A percentile compares a stretch with the other conserved stretches of the same genome.
Evolutionary conservation across 2,113 vertebrate species (phyloP).

Genomic region (Nyctibius bracteatus): DNA sequence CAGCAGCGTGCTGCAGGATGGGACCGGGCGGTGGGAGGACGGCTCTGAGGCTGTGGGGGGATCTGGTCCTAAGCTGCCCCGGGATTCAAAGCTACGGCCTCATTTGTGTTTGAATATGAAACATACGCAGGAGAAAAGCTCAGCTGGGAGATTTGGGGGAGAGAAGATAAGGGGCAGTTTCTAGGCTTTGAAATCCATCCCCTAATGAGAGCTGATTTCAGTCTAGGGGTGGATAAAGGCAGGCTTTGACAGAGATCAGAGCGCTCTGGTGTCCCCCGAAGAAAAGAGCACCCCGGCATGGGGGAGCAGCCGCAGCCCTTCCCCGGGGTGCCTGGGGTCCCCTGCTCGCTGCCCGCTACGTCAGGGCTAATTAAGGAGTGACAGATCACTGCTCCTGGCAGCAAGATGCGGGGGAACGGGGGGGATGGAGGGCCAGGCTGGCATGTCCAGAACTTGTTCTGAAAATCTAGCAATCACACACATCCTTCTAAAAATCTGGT

Average conservation of each 20-base stretch:
- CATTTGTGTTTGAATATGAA: background rate
- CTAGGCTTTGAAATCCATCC: conserved; percentile 1
- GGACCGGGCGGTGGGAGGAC: background rate
- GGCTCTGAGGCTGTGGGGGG: accelerated
- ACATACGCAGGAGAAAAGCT: background rate
- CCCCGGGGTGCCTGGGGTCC: accelerated
- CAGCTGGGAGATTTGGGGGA: background rate
- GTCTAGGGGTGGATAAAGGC: background rate
- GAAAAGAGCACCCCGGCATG: background rate
- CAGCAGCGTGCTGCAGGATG: background rate
- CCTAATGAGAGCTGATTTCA: background rate
- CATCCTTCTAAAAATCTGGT: accelerated
- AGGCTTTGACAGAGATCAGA: background rate
- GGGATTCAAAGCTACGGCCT: background rate
- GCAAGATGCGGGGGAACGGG: accelerated
- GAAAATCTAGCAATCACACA: accelerated
- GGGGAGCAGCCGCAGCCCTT: background rate
- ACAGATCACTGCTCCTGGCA: background rate
- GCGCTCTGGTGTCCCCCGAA: accelerated
- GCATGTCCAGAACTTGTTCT: background rate
- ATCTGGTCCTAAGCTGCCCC: background rate
- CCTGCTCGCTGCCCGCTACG: accelerated
- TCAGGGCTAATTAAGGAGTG: background rate
- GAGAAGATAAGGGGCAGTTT: background rate
- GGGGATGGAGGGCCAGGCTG: background rate